Evolutionary conservation across 92 coral and sea anemone genomes (phyloP), one percentile per base, ranked within the genome.

Genomic region (Isaurus tuberculatus): DNA sequence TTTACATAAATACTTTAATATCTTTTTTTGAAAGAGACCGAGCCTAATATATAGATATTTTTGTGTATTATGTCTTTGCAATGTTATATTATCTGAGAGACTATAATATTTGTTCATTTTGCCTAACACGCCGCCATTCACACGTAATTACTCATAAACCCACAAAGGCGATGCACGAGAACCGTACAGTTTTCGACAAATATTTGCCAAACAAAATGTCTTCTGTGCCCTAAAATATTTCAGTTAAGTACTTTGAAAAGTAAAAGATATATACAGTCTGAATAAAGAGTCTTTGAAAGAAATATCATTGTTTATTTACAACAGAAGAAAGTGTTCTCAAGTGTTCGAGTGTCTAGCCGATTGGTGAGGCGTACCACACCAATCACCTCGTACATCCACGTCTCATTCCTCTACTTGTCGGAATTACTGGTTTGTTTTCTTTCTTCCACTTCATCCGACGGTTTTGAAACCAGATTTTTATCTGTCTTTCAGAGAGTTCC

Each of bases 381-480:
- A 28, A 25, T 83, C 90, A 93, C 79, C 98, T 86, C n/a, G 94
- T 93, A 34, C 92, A 93, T 1, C 98, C 98, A 37, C 94, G 83
- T 60, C 98, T 82, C 99, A 97, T 97, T 75, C 99, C 99, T 75
- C 99, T 82, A 70, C 98, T 97, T 16, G 99, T 97, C 0, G 99
- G 99, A 27, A 97, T 97, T 11, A 97, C 99, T 0, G 99, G 99
- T 34, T 97, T 97, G 90, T 97, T 97, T 87, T 94, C 99, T 68
- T 94, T 97, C 80, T 97, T 97, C 99, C 99, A 97, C 74, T 97
- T 97, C 99, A 97, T 97, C 51, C 99, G 91, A 33, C 99, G 98
- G 85, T 97, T 97, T 70, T 97, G 99, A 84, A 97, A 97, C 99
- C 99, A 97, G 46, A 97, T 97, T 90, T 97, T 97, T 28, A 97